Evolutionary conservation across 1,140 invertebrate species (phyloP), one percentile per base, ranked within the genome.

Genomic region (Hypothenemus hampei): DNA sequence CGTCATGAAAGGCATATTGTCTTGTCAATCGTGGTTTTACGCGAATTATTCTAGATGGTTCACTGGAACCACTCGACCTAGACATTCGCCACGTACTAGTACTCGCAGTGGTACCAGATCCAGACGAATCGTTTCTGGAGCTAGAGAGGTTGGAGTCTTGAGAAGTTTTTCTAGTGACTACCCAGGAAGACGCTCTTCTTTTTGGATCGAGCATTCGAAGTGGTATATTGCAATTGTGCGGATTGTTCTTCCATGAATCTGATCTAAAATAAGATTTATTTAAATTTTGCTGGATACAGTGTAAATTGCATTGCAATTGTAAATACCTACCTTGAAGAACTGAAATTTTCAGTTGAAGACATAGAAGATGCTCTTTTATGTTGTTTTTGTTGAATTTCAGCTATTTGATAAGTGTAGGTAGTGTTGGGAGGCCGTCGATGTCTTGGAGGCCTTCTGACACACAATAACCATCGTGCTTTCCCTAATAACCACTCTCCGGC

Each of bases 91-190:
- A 92, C 1, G 89, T 90, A 49, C 86, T 87, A 3, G 89, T 92
- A 61, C 86, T 89, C 11, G 87, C 87, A 0, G 88, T 91, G 0
- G 88, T 51, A 0, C 81, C 84, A 0, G 88, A 91, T 1, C 87
- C 88, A 1, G 88, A 91, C 0, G 89, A 93, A 70, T 94, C 90
- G 68, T 93, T 93, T 10, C 90, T 76, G 1, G 87, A 89, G 61
- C 84, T 88, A 35, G 87, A 91, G 41, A 93, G 70, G 69, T 91
- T 93, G 0, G 89, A 93, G 65, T 93, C 90, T 69, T 93, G 90
- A 1, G 88, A 91, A 0, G 90, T 88, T 72, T 93, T 93, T 15
- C 90, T 74, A 0, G 89, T 89, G 3, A 93, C 86, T 16, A 91
- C 74, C 90, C 90, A 93, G 0, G 89, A 90, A 0, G 89, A 87